Base-by-base conservation (phyloP, 2,797 vertebrate species). In the Okamejei kenojei region DNA sequence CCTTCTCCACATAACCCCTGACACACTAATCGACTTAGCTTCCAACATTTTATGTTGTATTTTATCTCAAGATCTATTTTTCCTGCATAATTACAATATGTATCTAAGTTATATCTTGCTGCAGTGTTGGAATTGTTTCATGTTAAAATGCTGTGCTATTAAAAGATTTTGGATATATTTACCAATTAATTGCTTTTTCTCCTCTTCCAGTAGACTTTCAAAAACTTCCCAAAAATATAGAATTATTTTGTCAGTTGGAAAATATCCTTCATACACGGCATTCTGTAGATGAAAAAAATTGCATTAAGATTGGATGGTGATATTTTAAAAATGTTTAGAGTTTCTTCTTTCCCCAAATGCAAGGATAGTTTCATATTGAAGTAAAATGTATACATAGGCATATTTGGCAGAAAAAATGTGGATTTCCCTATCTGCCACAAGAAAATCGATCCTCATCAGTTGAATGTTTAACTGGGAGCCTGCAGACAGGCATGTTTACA, bases 121-220 rank as follows among this genome's bases (percentile, higher is more conserved):
- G 15, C 58, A 2, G 29, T 5, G 19, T 32, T 21, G 63, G 1
- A 78, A 80, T 65, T 61, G 76, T 1, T 77, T 58, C 93, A 15
- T 86, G 29, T 32, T 73, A 91, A 81, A 78, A 23, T 94, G 93
- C 35, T 77, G 93, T 32, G 90, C 92, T 84, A 58, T 0, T 93
- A 35, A 26, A 71, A 94, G 26, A 82, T 15, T 29, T 21, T 92
- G 19, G 94, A 7, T 93, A 61, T 93, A 1, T 94, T 96, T 95
- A 97, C 97, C 95, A 32, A 97, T 94, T 94, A 97, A 97, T 80
- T 88, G 93, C 86, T 94, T 96, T 95, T 97, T 97, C 86, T 95
- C 94, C 93, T 96, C 93, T 94, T 95, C 94, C 68, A 95, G 93
- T 80, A 97, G 94, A 19, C 94, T 45, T 10, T 94, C 93, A 95